Conservation (phyloP, 2,888 invertebrate species). For the Nomada hirtipes region DNA sequence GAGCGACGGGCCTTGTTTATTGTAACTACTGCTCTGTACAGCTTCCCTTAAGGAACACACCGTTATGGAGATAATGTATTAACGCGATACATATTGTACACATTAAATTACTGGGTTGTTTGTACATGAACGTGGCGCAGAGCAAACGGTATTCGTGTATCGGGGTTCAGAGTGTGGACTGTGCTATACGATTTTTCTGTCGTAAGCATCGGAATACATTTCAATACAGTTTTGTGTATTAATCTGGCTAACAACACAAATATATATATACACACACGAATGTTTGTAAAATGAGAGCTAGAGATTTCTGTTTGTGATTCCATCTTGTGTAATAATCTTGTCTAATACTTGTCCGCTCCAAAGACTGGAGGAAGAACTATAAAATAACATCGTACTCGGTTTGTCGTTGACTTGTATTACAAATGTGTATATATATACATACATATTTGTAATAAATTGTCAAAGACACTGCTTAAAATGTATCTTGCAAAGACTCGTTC, state of each 20-base stretch:
- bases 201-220: neutral
- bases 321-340: conserved; percentile 10
- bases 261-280: neutral
- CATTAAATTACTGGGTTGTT: neutral
- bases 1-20: neutral
- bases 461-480: neutral
- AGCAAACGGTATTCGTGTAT: neutral
- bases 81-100: neutral
- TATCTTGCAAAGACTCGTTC: neutral
- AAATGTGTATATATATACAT: neutral
- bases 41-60: neutral
- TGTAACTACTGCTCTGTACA: neutral
- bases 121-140: neutral
- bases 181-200: neutral
- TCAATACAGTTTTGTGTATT: neutral
- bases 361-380: neutral
- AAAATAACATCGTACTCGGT: neutral
- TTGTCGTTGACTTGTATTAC: neutral
- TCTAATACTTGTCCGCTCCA: neutral
- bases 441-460: neutral
- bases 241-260: neutral
- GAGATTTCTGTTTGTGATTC: neutral
- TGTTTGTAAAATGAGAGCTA: neutral
- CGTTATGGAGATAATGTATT: neutral
- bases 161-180: neutral